phyloP scores from a whole-genome alignment of 2,888 invertebrate genomes.

The Harpalus rufipes region DNA sequence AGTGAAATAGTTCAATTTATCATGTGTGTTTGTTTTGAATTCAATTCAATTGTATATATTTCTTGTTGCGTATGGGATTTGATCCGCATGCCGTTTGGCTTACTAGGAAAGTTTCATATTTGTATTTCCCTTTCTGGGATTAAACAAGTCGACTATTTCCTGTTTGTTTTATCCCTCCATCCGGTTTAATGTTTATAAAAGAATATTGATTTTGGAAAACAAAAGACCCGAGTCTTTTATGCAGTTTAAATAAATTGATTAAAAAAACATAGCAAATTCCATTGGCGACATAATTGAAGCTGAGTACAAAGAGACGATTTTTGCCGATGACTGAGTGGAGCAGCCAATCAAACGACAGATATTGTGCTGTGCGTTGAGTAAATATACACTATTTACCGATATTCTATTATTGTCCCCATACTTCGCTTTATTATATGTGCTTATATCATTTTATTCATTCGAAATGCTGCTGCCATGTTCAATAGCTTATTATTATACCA shows the following conservation, averaged over 20 bases:
- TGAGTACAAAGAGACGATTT: constrained; percentile 16
- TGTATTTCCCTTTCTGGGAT: not conserved
- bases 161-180: constrained; percentile 18
- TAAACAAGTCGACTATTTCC: not conserved
- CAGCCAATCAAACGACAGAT: constrained; percentile 38
- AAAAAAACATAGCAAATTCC: constrained; percentile 31
- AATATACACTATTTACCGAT: constrained; percentile 40
- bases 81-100: not conserved
- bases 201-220: constrained; percentile 39
- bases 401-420: constrained; percentile 33
- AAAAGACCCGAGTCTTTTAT: constrained; percentile 43
- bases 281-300: constrained; percentile 31
- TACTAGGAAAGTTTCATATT: not conserved
- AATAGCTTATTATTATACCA: constrained; percentile 1
- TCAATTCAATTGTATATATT: not conserved
- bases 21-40: too few species aligned
- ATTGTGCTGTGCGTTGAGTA: constrained; percentile 20
- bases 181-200: constrained; percentile 43
- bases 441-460: constrained; percentile 39
- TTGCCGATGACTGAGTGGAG: constrained; percentile 16
- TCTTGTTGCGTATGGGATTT: not conserved
- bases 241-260: constrained; percentile 51
- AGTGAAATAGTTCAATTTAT: too few species aligned
- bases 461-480: not conserved
- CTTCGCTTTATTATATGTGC: constrained; percentile 40